Evolutionary conservation across 2,797 vertebrate species (phyloP), one percentile per base, ranked within the genome.

Genomic region (Pogoniulus pusillus): DNA sequence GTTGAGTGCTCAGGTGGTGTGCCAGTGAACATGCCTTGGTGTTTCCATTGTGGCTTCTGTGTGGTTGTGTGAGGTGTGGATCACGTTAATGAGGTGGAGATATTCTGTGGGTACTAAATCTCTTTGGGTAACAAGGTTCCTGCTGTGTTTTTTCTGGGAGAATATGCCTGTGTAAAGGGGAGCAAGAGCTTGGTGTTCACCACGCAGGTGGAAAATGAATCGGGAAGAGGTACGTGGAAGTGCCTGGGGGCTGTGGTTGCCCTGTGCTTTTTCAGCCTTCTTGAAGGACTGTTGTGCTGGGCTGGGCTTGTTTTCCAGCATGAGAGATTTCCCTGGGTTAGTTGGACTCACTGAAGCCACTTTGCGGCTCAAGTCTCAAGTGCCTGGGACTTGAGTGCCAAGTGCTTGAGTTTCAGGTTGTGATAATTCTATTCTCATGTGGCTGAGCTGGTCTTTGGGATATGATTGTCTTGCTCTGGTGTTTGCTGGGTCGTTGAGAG

Each of bases 211-310:
- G 47, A 34, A 60, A 51, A 26, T 1, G 32, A 30, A 24, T 19
- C 16, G 7, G 8, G 24, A 62, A 22, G 19, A 60, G 10, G 2
- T 9, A 2, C 5, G 1, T 3, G 22, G 35, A 2, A 12, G 8
- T 24, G 16, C 12, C 2, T 7, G 11, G 64, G 32, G 45, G 17
- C 2, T 14, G 47, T 37, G n/a, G 15, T 62, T 43, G 39, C 47
- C 20, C 11, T 10, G 3, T 47, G 41, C 24, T 22, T 72, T 72
- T 64, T 39, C 49, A 47, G 41, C 47, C 12, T 6, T 43, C 9
- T 2, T 26, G 37, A 12, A 62, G 18, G 12, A 10, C 10, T 17
- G 13, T 29, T 55, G 29, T 72, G 32, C 23, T 47, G 32, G 13
- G 16, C 32, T 45, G 58, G 17, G 11, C 55, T 37, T 57, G 18